Evolutionary conservation across 1,140 invertebrate species (phyloP).

Genomic region (Drosophila ironensis): DNA sequence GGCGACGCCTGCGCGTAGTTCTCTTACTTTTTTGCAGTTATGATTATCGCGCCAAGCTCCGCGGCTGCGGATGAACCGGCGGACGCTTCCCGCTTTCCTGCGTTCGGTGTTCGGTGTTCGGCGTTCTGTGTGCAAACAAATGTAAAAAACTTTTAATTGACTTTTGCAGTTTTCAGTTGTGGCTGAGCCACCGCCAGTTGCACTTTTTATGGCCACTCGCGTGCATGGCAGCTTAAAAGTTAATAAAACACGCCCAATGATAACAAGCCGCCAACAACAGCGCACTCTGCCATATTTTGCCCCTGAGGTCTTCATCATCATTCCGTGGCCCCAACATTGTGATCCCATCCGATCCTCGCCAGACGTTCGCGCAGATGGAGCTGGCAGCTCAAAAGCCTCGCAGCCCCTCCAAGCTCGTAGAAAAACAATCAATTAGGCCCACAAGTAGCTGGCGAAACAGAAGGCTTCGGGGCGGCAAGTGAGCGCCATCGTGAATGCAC

Average conservation of each 20-base stretch:
- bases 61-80: constrained; percentile 5
- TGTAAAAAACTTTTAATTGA: constrained; percentile 81
- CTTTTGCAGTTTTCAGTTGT: constrained; percentile 62
- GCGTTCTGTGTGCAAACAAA: constrained; percentile 70
- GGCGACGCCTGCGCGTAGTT: constrained; percentile 77
- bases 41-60: constrained; percentile 71
- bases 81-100: constrained; percentile 9
- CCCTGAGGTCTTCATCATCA: constrained; percentile 76
- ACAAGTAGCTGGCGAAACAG: constrained; percentile 62
- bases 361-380: neutral
- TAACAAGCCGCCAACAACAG: constrained; percentile 68
- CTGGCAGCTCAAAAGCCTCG: constrained; percentile 3
- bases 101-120: constrained; percentile 7
- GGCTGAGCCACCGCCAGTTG: constrained; percentile 59
- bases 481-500: constrained; percentile 55
- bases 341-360: constrained; percentile 1
- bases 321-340: constrained; percentile 28
- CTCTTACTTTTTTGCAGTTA: constrained; percentile 79
- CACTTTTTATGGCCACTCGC: constrained; percentile 78
- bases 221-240: constrained; percentile 78
- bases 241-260: constrained; percentile 81
- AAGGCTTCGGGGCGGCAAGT: constrained; percentile 17
- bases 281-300: constrained; percentile 54
- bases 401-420: constrained; percentile 60
- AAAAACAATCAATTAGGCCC: constrained; percentile 78